These are phyloP conservation scores for Astreopora myriophthalma DNA, from an alignment of 64 coral and sea anemone species.

Conservation along the genomic window DNA sequence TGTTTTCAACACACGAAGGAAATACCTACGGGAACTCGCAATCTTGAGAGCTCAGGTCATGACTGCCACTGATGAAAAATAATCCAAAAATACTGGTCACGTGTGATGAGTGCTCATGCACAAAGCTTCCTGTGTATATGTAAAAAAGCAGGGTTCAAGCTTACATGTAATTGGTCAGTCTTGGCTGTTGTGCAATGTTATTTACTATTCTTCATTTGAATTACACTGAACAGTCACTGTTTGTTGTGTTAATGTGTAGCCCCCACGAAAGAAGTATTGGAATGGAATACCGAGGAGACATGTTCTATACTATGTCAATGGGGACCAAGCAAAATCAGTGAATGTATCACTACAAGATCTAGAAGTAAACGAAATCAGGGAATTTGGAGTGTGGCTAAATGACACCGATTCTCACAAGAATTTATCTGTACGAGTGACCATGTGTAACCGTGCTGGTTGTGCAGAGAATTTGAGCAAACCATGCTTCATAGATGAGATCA, in stretches of 20 bases:
- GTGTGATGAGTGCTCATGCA: too few relatives aligned
- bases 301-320: not conserved
- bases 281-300: slow-evolving; percentile 5
- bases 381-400: not conserved
- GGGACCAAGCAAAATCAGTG: not conserved
- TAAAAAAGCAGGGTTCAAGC: too few relatives aligned
- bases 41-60: too few relatives aligned
- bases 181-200: too few relatives aligned
- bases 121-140: too few relatives aligned
- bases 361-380: not conserved
- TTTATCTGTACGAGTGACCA: not conserved
- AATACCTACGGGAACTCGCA: too few relatives aligned
- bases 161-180: too few relatives aligned
- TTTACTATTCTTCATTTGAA: too few relatives aligned
- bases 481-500: not conserved
- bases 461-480: not conserved
- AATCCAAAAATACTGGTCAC: too few relatives aligned
- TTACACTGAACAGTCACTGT: too few relatives aligned
- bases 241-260: not conserved
- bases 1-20: too few relatives aligned
- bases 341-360: not conserved
- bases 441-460: not conserved
- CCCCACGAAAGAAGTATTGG: not conserved
- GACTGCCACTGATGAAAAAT: too few relatives aligned
- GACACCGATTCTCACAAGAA: not conserved